Conservation (phyloP, 2,113 vertebrate species). For the Butorides virescens region DNA sequence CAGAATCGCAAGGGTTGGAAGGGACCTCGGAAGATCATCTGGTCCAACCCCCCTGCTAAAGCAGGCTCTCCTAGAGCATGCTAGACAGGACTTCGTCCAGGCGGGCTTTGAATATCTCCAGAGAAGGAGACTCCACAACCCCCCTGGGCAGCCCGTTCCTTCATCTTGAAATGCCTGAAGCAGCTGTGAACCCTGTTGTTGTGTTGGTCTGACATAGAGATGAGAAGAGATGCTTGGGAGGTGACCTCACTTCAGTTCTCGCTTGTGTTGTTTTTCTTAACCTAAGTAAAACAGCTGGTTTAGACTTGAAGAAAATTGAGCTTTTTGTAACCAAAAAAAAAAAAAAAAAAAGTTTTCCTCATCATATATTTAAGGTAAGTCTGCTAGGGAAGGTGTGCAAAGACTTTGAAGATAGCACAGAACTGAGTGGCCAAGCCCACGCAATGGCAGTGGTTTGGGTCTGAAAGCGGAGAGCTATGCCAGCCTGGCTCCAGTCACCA, state of each 20-base stretch:
- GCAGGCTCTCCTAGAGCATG: no score
- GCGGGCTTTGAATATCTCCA: no score
- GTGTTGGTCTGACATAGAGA: neutral
- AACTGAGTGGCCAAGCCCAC: neutral
- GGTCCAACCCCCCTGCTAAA: no score
- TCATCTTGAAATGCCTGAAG: neutral
- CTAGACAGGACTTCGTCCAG: no score
- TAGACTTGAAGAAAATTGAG: neutral
- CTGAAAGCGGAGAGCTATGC: neutral
- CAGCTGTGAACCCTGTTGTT: neutral
- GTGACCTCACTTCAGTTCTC: neutral
- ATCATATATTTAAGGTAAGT: neutral
- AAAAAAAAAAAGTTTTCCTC: neutral
- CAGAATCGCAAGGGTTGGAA: no score
- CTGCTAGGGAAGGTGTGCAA: neutral
- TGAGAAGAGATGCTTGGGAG: neutral
- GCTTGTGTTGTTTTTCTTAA: neutral
- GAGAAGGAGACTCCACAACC: no score
- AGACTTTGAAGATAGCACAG: neutral
- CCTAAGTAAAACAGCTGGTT: neutral
- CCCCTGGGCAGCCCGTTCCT: no score
- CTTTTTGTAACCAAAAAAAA: neutral
- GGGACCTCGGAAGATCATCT: no score
- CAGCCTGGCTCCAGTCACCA: neutral
- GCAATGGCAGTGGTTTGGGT: neutral